Percentiles rank a stretch among this genome's conserved stretches.
These are phyloP conservation scores for Chelmon rostratus DNA, from an alignment of 2,797 vertebrate genomes.

Conservation along the genomic window DNA sequence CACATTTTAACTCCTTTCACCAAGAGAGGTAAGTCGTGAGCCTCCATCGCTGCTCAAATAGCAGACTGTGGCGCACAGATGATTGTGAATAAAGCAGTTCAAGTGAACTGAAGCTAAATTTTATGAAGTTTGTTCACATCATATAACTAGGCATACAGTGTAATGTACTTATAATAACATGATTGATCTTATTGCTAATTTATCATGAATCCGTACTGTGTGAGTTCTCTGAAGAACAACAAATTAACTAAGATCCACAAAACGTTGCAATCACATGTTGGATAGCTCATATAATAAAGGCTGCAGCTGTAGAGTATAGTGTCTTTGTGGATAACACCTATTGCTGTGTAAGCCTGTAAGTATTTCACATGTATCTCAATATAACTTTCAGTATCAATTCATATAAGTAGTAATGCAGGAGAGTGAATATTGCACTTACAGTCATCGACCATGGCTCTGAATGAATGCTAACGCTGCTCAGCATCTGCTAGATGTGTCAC, in stretches of 20 bases:
- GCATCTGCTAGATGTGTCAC: background rate
- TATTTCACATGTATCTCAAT: background rate
- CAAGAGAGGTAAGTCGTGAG: constrained; percentile 19
- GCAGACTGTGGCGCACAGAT: background rate
- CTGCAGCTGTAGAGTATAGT: background rate
- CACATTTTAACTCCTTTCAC: constrained; percentile 35
- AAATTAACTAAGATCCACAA: too few species aligned
- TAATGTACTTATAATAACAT: background rate
- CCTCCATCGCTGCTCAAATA: constrained; percentile 18
- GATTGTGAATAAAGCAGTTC: constrained; percentile 3
- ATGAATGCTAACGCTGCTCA: constrained; percentile 5
- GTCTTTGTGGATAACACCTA: background rate
- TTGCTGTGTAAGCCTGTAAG: background rate
- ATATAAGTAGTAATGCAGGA: background rate
- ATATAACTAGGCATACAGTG: background rate
- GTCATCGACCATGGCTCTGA: too few species aligned
- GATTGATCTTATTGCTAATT: background rate
- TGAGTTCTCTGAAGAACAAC: background rate
- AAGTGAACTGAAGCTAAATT: constrained; percentile 11
- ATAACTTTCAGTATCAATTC: background rate
- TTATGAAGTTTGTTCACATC: background rate
- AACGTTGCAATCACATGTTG: background rate
- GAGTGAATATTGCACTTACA: too few species aligned
- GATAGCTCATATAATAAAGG: background rate
- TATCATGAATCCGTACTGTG: background rate